Evolutionary conservation across 64 coral and sea anemone genomes (phyloP).

Genomic region (Trachythela sp.): DNA sequence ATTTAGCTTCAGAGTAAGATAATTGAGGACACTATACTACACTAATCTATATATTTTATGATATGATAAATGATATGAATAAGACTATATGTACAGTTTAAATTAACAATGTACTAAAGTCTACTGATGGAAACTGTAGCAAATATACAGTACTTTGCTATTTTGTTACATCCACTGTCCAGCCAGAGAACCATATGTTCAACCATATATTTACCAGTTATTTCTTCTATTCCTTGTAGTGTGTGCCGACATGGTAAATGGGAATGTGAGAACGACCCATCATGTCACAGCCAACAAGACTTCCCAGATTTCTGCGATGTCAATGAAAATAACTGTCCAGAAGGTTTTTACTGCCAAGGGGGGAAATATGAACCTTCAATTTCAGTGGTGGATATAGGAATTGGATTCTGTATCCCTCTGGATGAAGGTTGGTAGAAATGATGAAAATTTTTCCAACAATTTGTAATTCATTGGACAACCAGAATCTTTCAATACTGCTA

Average conservation of each 20-base stretch:
- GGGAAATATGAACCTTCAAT: background rate
- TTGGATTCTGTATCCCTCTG: background rate
- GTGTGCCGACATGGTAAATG: background rate
- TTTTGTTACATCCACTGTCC: too few species aligned
- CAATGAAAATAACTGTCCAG: background rate
- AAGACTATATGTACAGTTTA: too few species aligned
- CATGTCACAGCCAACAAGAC: background rate
- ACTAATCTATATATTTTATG: too few species aligned
- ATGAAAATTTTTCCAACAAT: background rate
- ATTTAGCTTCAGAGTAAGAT: too few species aligned
- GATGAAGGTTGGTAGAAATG: background rate
- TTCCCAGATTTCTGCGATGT: background rate
- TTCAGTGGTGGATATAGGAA: background rate
- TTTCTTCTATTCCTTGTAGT: background rate
- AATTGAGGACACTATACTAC: too few species aligned
- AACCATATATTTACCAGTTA: background rate
- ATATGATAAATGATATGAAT: too few species aligned
- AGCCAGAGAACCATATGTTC: background rate
- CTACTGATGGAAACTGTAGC: too few species aligned
- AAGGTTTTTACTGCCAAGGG: background rate
- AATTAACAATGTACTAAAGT: too few species aligned
- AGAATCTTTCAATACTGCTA: too few species aligned
- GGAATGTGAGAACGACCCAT: background rate
- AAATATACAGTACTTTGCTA: too few species aligned
- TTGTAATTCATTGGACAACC: background rate